A percentile compares a stretch with the other conserved stretches of the same genome.
Conservation (phyloP, 1,140 invertebrate species). For the Drosophila hydei region DNA sequence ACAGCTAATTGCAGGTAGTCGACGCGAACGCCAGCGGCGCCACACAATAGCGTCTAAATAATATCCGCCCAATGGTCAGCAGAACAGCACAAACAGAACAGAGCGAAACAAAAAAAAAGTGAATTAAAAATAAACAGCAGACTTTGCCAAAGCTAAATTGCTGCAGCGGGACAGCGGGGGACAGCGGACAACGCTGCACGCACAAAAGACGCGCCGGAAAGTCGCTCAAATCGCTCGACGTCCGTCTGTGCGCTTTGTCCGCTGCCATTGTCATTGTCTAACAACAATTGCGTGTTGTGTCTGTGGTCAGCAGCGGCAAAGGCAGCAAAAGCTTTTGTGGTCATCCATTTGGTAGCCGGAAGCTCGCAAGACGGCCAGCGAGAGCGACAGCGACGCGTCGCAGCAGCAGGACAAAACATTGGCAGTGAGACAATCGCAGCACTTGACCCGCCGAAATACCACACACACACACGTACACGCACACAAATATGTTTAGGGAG, state of each 20-base stretch:
- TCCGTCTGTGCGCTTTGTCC: slow-evolving; percentile 30
- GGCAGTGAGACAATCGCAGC: slow-evolving; percentile 30
- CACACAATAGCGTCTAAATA: slow-evolving; percentile 81
- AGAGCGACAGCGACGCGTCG: slow-evolving; percentile 3
- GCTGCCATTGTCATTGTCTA: slow-evolving; percentile 46
- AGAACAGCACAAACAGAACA: slow-evolving; percentile 12
- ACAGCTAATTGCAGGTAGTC: slow-evolving; percentile 73
- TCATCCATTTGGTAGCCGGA: slow-evolving; percentile 48
- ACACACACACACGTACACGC: slow-evolving; percentile 26
- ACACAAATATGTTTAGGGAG: slow-evolving; percentile 50
- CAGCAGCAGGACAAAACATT: slow-evolving; percentile 14
- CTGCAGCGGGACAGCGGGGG: slow-evolving; percentile 20
- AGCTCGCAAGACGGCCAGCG: slow-evolving; percentile 35
- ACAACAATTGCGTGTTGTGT: slow-evolving; percentile 47
- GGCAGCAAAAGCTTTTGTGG: slow-evolving; percentile 44
- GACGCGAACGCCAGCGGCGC: slow-evolving; percentile 47
- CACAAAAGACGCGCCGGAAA: slow-evolving; percentile 75
- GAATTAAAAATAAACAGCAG: background rate
- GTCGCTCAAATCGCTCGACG: slow-evolving; percentile 47
- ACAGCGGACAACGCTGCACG: slow-evolving; percentile 40
- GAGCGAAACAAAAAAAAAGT: background rate
- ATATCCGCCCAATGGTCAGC: slow-evolving; percentile 79
- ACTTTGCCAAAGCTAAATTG: slow-evolving; percentile 25
- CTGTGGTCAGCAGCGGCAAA: slow-evolving; percentile 37
- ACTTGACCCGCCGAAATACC: slow-evolving; percentile 69